Evolutionary conservation across 2,888 invertebrate species (phyloP).

Genomic region (Cynaeus angustus): DNA sequence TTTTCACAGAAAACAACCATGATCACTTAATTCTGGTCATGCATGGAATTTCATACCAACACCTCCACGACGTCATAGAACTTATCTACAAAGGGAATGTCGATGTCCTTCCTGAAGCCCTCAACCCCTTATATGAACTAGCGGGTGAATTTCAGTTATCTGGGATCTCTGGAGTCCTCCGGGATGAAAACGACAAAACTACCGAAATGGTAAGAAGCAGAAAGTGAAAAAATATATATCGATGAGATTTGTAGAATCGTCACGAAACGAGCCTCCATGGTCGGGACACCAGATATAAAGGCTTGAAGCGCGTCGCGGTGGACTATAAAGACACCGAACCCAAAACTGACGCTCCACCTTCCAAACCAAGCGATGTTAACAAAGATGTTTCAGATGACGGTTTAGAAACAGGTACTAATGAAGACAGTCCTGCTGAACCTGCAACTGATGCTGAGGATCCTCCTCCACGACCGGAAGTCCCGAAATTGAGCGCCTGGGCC

Average conservation of each 20-base stretch:
- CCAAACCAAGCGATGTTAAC: no score
- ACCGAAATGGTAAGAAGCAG: slow-evolving; percentile 9
- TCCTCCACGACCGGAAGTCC: slow-evolving; percentile 3
- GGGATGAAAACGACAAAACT: slow-evolving; percentile 36
- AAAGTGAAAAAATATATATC: no score
- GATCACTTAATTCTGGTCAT: slow-evolving; percentile 81
- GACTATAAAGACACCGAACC: slow-evolving; percentile 61
- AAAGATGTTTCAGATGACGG: not conserved
- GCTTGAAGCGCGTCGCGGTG: slow-evolving; percentile 71
- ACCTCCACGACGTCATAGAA: slow-evolving; percentile 80
- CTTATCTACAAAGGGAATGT: slow-evolving; percentile 84
- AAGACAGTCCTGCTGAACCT: not conserved
- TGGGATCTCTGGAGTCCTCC: slow-evolving; percentile 67
- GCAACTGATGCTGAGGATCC: not conserved
- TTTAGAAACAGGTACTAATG: not conserved
- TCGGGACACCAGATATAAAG: slow-evolving; percentile 71
- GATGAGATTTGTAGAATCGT: slow-evolving; percentile 14
- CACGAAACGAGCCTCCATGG: slow-evolving; percentile 52
- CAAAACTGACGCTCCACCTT: slow-evolving; percentile 23
- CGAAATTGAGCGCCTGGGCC: slow-evolving; percentile 59
- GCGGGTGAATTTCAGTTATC: slow-evolving; percentile 81
- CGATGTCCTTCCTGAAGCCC: slow-evolving; percentile 78
- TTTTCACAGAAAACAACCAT: slow-evolving; percentile 83
- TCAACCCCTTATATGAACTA: slow-evolving; percentile 79
- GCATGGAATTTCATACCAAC: slow-evolving; percentile 78